A percentile compares a stretch with the other conserved stretches of the same genome.
Conservation (phyloP, 2,888 invertebrate species). For the Erynnis tages region DNA sequence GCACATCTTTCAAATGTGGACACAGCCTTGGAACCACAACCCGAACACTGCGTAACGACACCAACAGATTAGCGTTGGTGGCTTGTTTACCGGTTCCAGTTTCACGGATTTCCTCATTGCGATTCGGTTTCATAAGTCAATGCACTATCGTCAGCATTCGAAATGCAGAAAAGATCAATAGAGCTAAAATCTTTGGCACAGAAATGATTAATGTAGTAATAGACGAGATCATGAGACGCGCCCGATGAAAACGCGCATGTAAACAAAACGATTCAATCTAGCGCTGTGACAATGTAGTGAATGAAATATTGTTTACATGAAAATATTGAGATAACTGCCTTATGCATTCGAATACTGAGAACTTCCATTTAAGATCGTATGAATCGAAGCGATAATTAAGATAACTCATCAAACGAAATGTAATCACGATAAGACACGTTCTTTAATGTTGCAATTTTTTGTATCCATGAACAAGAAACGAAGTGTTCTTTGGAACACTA, state of each 20-base stretch:
- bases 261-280: conserved; percentile 6
- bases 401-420: background rate
- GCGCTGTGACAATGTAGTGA: background rate
- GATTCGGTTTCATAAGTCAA: conserved; percentile 22
- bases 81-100: conserved; percentile 16
- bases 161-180: conserved; percentile 18
- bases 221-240: background rate
- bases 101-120: conserved; percentile 22
- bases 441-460: too few relatives aligned
- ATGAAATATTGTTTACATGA: background rate
- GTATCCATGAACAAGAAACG: too few relatives aligned
- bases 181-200: conserved; percentile 14
- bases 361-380: too few relatives aligned
- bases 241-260: conserved; percentile 4
- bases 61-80: conserved; percentile 11
- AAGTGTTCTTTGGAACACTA: too few relatives aligned
- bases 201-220: conserved; percentile 9
- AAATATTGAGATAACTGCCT: background rate
- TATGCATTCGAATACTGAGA: too few relatives aligned
- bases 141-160: conserved; percentile 12
- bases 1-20: too few relatives aligned
- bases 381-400: background rate
- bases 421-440: background rate
- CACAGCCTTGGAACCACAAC: background rate
- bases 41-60: background rate